Conservation (phyloP, 2,797 vertebrate species). For the Cynodonichthys magdalenae region DNA sequence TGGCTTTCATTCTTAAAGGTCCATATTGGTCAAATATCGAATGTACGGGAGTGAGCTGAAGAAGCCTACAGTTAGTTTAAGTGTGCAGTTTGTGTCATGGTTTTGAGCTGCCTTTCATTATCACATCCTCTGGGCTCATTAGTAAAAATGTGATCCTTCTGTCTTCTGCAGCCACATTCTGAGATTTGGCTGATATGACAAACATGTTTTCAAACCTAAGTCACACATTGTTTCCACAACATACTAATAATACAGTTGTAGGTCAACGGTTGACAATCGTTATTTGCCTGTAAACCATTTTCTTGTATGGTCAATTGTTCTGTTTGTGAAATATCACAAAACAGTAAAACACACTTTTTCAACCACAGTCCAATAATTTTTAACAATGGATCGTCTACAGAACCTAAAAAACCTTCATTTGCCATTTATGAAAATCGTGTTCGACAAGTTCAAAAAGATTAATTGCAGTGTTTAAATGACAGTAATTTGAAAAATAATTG, state of each 20-base stretch:
- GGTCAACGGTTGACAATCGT: background rate
- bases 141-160: background rate
- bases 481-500: too few relatives aligned
- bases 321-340: background rate
- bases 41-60: background rate
- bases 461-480: too few relatives aligned
- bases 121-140: constrained; percentile 3
- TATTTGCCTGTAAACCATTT: background rate
- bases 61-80: constrained; percentile 1
- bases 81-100: background rate
- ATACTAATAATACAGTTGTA: background rate
- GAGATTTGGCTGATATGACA: background rate
- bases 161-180: constrained; percentile 5
- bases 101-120: constrained; percentile 15
- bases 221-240: background rate
- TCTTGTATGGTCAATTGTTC: background rate
- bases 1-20: constrained; percentile 2
- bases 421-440: background rate
- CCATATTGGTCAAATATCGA: background rate
- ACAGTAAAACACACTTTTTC: background rate
- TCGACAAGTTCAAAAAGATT: too few relatives aligned
- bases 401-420: background rate
- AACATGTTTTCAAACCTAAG: background rate
- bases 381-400: background rate
- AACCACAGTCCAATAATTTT: background rate